These are phyloP conservation scores for Rutilus rutilus DNA, from an alignment of 2,113 vertebrate species.

Conservation along the genomic window DNA sequence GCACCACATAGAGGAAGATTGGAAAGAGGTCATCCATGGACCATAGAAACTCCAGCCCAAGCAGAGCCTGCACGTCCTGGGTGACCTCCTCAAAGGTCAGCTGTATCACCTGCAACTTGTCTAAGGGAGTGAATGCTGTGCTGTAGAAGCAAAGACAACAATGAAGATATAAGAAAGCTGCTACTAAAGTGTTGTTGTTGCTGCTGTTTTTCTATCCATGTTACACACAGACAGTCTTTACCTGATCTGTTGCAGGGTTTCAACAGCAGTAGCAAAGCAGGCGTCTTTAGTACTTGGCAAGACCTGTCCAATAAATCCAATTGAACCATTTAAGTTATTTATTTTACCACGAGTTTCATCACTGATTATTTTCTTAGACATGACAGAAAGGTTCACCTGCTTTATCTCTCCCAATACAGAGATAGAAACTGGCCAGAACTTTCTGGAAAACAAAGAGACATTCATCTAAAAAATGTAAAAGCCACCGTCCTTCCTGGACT, in stretches of 20 bases:
- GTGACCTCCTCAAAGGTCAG: slow-evolving; percentile 95
- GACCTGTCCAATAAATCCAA: slow-evolving; percentile 75
- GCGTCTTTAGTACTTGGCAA: slow-evolving; percentile 87
- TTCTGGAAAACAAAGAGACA: slow-evolving; percentile 75
- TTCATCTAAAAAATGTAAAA: not conserved
- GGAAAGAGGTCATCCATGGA: slow-evolving; percentile 98
- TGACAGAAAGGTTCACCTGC: slow-evolving; percentile 75
- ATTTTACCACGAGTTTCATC: not conserved
- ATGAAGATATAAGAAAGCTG: not conserved
- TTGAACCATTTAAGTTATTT: not conserved
- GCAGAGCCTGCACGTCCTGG: slow-evolving; percentile 84
- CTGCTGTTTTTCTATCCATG: not conserved
- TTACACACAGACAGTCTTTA: slow-evolving; percentile 60
- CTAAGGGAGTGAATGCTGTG: slow-evolving; percentile 92
- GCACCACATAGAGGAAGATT: slow-evolving; percentile 95
- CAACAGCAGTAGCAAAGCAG: slow-evolving; percentile 92
- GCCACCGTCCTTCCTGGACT: not conserved
- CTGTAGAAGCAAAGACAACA: slow-evolving; percentile 65
- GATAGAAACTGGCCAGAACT: slow-evolving; percentile 90
- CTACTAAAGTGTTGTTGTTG: not conserved
- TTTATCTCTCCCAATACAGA: slow-evolving; percentile 87
- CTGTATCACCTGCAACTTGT: slow-evolving; percentile 93
- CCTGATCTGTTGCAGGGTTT: slow-evolving; percentile 98
- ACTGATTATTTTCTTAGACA: not conserved
- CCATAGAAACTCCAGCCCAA: slow-evolving; percentile 89